These are phyloP conservation scores for Ips typographus DNA, from an alignment of 1,140 invertebrate genomes.

Conservation along the genomic window DNA sequence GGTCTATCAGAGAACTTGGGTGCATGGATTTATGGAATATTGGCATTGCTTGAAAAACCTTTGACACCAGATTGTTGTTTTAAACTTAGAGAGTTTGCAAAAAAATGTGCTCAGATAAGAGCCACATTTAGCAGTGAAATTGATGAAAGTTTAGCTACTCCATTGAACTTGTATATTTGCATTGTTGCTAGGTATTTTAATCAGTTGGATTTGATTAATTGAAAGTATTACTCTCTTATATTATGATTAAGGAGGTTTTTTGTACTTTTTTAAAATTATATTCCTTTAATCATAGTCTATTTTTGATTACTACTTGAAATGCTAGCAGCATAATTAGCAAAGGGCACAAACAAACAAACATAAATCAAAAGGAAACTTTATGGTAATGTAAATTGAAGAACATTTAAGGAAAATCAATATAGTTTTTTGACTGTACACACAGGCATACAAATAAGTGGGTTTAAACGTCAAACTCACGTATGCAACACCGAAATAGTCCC, in stretches of 20 bases:
- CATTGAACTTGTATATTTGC: slow-evolving; percentile 52
- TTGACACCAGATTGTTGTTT: slow-evolving; percentile 48
- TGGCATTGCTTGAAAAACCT: slow-evolving; percentile 49
- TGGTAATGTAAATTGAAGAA: too few species aligned
- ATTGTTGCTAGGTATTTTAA: slow-evolving; percentile 50
- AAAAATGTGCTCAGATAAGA: slow-evolving; percentile 49
- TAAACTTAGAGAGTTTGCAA: slow-evolving; percentile 48
- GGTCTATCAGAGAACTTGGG: slow-evolving; percentile 40
- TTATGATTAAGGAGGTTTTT: too few species aligned
- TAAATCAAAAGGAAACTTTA: too few species aligned
- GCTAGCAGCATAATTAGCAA: too few species aligned
- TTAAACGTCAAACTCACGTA: slow-evolving; percentile 33
- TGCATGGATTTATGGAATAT: slow-evolving; percentile 50
- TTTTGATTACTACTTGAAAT: too few species aligned
- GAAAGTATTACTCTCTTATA: too few species aligned
- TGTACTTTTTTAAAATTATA: too few species aligned
- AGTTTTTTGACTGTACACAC: not conserved
- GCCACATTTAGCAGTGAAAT: slow-evolving; percentile 39
- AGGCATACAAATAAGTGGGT: slow-evolving; percentile 5
- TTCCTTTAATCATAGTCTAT: too few species aligned
- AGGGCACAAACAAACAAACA: too few species aligned
- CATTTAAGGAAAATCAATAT: too few species aligned
- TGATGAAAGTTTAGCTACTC: slow-evolving; percentile 37
- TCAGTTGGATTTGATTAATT: slow-evolving; percentile 32
- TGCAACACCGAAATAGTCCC: slow-evolving; percentile 29